A percentile compares a stretch with the other conserved stretches of the same genome.
These are phyloP conservation scores for Brachypterus glaber DNA, from an alignment of 2,888 invertebrate genomes.

Conservation along the genomic window DNA sequence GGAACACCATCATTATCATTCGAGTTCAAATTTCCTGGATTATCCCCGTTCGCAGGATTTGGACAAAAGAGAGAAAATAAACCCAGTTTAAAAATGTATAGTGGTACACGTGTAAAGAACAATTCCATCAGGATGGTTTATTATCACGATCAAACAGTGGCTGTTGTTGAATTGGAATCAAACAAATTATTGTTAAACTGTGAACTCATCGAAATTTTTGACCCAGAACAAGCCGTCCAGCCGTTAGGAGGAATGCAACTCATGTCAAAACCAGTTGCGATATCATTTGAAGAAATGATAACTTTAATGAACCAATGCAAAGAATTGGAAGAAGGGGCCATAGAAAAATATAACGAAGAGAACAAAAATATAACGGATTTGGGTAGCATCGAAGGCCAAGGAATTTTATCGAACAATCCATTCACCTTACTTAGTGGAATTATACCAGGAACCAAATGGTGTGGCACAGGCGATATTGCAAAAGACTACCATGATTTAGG, in stretches of 20 bases:
- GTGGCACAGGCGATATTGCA: slow-evolving; percentile 84
- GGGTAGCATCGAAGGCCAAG: slow-evolving; percentile 28
- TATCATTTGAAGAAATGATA: slow-evolving; percentile 66
- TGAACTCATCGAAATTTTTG: slow-evolving; percentile 76
- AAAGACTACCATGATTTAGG: slow-evolving; percentile 77
- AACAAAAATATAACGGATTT: slow-evolving; percentile 14
- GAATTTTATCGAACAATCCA: slow-evolving; percentile 53
- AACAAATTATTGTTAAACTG: slow-evolving; percentile 64
- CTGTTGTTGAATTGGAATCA: slow-evolving; percentile 67
- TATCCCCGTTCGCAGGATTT: slow-evolving; percentile 25
- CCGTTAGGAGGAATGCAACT: slow-evolving; percentile 54
- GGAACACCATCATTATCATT: slow-evolving; percentile 33
- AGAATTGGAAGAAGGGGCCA: slow-evolving; percentile 44
- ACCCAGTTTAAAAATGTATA: slow-evolving; percentile 40
- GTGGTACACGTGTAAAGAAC: slow-evolving; percentile 54
- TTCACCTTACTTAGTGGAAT: slow-evolving; percentile 68
- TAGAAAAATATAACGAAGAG: slow-evolving; percentile 36
- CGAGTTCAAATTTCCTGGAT: slow-evolving; percentile 40
- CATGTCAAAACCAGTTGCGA: slow-evolving; percentile 53
- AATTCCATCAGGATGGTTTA: slow-evolving; percentile 67
- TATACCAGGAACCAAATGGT: slow-evolving; percentile 86
- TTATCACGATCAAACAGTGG: slow-evolving; percentile 73
- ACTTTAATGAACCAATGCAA: slow-evolving; percentile 73
- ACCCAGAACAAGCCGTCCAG: slow-evolving; percentile 57
- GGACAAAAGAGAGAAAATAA: slow-evolving; percentile 11